Conservation (phyloP, 2,888 invertebrate genomes). For the Aleiodes leptofemur region DNA sequence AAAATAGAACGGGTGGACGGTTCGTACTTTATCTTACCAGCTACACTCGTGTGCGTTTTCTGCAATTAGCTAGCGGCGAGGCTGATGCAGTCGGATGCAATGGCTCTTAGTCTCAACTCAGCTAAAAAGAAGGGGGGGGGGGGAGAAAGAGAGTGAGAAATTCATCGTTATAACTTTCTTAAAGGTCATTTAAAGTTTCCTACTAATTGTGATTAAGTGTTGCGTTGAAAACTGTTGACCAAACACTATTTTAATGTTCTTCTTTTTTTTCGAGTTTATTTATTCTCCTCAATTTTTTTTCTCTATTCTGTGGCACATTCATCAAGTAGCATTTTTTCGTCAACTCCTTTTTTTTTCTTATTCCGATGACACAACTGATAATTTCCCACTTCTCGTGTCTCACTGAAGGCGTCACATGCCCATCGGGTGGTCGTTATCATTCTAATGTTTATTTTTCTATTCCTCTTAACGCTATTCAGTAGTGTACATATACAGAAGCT, state of each 20-base stretch:
- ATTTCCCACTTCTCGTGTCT: constrained; percentile 32
- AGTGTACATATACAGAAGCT: constrained; percentile 14
- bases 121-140: neutral
- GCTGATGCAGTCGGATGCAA: constrained; percentile 37
- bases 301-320: neutral
- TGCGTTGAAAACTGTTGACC: constrained; percentile 19
- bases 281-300: neutral
- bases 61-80: constrained; percentile 56
- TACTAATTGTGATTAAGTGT: constrained; percentile 35
- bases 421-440: constrained; percentile 41
- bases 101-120: constrained; percentile 34
- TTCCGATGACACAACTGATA: constrained; percentile 25
- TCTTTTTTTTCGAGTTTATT: neutral
- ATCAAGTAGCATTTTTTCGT: neutral
- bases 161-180: constrained; percentile 36
- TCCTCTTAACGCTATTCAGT: neutral
- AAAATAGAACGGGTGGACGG: constrained; percentile 50
- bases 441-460: constrained; percentile 11
- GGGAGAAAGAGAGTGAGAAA: constrained; percentile 16
- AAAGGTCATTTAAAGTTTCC: constrained; percentile 25
- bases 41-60: constrained; percentile 56
- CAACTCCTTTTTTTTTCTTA: neutral
- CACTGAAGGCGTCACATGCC: constrained; percentile 16
- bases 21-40: constrained; percentile 54
- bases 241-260: constrained; percentile 16